These are phyloP conservation scores for Halictus quadricinctus DNA, from an alignment of 2,888 invertebrate genomes.

Conservation along the genomic window DNA sequence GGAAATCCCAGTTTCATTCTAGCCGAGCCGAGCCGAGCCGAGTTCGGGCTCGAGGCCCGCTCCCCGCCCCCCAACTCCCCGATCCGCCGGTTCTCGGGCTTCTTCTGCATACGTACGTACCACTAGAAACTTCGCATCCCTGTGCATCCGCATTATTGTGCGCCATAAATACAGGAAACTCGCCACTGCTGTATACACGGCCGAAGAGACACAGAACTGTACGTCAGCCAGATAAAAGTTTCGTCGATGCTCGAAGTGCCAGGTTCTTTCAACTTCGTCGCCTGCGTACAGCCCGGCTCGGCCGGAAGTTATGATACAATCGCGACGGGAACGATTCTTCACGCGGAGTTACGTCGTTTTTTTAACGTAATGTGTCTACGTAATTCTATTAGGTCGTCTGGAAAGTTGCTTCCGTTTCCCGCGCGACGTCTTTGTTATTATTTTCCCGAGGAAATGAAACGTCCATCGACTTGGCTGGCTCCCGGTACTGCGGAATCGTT, in stretches of 20 bases:
- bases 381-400: conserved; percentile 9
- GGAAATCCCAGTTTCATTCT: conserved; percentile 49
- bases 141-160: conserved; percentile 50
- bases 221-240: conserved; percentile 58
- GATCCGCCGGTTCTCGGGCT: conserved; percentile 34
- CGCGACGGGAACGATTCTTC: conserved; percentile 6
- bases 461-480: neutral
- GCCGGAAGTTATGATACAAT: neutral
- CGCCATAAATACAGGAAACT: conserved; percentile 58
- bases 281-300: neutral
- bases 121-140: conserved; percentile 47
- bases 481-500: neutral
- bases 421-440: neutral
- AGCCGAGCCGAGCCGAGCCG: neutral
- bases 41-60: neutral
- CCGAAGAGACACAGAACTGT: conserved; percentile 31
- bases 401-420: neutral
- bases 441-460: neutral
- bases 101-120: conserved; percentile 35
- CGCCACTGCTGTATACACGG: conserved; percentile 17
- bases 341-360: neutral
- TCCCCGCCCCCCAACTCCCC: neutral
- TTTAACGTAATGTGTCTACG: conserved; percentile 6
- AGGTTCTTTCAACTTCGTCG: conserved; percentile 41
- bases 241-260: conserved; percentile 39